phyloP scores from a whole-genome alignment of 1,140 invertebrate genomes.

The Lepidurus apus region DNA sequence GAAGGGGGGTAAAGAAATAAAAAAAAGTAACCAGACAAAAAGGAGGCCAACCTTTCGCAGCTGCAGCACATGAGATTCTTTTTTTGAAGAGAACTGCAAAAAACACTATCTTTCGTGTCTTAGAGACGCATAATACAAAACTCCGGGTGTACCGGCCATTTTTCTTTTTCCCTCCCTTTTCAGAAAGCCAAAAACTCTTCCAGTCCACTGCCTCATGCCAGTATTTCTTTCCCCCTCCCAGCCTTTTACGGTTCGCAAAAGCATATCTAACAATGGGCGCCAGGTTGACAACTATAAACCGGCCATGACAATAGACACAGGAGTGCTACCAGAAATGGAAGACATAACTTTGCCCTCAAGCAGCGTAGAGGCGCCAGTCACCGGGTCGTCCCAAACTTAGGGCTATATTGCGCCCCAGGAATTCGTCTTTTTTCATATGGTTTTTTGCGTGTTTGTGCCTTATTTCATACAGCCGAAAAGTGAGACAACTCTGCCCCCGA shows the following conservation, averaged over 20 bases:
- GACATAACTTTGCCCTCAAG: background rate
- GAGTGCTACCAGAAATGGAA: slow-evolving; percentile 19
- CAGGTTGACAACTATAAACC: slow-evolving; percentile 21
- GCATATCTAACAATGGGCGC: slow-evolving; percentile 21
- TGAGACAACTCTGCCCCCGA: no score
- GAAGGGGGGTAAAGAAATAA: background rate
- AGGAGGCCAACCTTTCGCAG: background rate
- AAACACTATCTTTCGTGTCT: background rate
- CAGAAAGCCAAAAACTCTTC: background rate
- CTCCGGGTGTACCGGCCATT: background rate
- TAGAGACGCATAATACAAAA: background rate
- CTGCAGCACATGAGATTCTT: background rate
- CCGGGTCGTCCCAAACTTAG: background rate
- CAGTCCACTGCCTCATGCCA: background rate
- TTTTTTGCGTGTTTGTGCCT: no score
- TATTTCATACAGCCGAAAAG: no score
- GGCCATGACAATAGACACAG: slow-evolving; percentile 1
- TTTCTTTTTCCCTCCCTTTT: background rate
- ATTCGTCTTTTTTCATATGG: no score
- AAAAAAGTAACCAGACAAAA: background rate
- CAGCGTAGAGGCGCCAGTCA: background rate
- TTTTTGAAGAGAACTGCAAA: background rate
- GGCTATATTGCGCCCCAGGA: no score
- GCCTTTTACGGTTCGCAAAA: background rate
- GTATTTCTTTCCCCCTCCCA: background rate